Evolutionary conservation across 2,113 vertebrate genomes (phyloP), one percentile per base, ranked within the genome.

Genomic region (Ceyx margarethae): DNA sequence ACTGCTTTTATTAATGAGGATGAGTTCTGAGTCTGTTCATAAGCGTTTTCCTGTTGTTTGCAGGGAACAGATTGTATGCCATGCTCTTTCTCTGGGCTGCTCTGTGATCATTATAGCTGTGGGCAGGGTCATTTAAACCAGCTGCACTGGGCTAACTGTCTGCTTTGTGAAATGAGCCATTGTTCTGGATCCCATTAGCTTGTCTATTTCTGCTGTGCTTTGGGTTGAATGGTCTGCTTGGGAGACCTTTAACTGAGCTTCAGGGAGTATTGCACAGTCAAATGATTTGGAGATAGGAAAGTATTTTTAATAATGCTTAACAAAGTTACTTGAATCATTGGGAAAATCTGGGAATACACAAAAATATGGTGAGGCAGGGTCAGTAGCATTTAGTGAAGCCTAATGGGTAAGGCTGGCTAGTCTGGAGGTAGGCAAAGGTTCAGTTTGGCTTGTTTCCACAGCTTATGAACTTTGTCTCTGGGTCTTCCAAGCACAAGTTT

Each of bases 161-260:
- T 95, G 64, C 72, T 91, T 89, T 95, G 94, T 87, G 90, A 95
- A 96, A 94, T 96, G 92, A 95, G 81, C 92, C 93, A 80, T 95
- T 95, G 71, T 95, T 93, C 74, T 82, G 92, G 78, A 91, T 93
- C 64, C 95, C 81, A 90, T 95, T 96, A 93, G 64, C 31, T 42
- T 77, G 65, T 93, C 91, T 93, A 76, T 91, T 87, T 95, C 91
- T 85, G 81, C 58, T 90, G 88, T 90, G 71, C 72, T 88, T 75
- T 71, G 82, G 77, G 87, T 86, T 62, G 81, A 60, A 90, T 15
- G 64, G 64, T 82, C 86, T 92, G 74, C 74, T 81, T 89, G 78
- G 92, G 90, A 93, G 78, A 95, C 81, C 58, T 82, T 81, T 82
- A 91, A 92, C 56, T 91, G 94, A 82, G 62, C 95, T 93, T 89